Conservation (phyloP, 2,888 invertebrate genomes). For the Furcula furcula region DNA sequence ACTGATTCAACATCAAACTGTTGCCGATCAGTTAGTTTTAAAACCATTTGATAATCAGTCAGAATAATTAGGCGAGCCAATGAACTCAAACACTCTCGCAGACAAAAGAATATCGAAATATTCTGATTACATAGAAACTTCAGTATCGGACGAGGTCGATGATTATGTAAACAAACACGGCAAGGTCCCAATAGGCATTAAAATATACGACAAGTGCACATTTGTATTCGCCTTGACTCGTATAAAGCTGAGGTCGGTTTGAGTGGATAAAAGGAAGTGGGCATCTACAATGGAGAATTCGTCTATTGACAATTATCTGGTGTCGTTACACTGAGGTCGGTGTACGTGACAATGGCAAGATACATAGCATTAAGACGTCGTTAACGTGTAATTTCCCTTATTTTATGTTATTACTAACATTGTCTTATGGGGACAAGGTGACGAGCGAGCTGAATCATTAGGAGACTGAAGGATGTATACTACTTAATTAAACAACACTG, state of each 20-base stretch:
- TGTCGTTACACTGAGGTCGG: constrained; percentile 35
- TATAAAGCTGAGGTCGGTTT: constrained; percentile 43
- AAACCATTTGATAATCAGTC: no score
- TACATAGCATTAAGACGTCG: constrained; percentile 21
- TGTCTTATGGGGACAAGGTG: neutral
- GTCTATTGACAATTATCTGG: constrained; percentile 49
- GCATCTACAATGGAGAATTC: constrained; percentile 49
- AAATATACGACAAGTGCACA: constrained; percentile 46
- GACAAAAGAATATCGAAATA: constrained; percentile 22
- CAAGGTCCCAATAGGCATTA: constrained; percentile 63
- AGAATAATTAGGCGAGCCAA: no score
- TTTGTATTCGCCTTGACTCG: constrained; percentile 67
- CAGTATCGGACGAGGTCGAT: constrained; percentile 45
- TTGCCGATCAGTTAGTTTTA: no score
- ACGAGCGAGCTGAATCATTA: neutral
- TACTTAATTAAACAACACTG: no score
- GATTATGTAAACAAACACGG: constrained; percentile 65
- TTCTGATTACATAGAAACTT: constrained; percentile 46
- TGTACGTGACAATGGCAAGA: constrained; percentile 21
- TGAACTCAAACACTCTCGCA: no score
- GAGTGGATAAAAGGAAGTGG: constrained; percentile 59
- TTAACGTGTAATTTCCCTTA: constrained; percentile 18
- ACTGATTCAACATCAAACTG: no score
- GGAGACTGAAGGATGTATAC: no score
- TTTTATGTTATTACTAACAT: constrained; percentile 1